Conservation (phyloP, 2,113 vertebrate genomes). For the Amia ocellicauda region DNA sequence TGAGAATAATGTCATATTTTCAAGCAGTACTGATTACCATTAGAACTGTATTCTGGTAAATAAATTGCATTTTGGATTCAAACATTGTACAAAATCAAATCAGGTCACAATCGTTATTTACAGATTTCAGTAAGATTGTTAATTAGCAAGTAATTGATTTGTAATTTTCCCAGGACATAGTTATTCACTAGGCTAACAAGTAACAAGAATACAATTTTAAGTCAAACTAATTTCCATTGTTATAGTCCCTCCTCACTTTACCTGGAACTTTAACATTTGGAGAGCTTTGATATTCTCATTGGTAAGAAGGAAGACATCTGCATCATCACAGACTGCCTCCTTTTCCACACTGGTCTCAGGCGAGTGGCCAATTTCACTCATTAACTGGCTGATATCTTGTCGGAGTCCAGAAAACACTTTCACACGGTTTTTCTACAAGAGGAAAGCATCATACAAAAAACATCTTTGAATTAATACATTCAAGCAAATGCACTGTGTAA, state of each 20-base stretch:
- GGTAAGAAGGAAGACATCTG: conserved; percentile 53
- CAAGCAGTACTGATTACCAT: no score
- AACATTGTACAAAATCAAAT: no score
- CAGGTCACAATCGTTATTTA: no score
- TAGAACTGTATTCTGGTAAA: no score
- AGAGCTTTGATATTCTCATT: conserved; percentile 57
- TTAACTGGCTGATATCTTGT: conserved; percentile 40
- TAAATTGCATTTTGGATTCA: no score
- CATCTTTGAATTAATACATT: neutral
- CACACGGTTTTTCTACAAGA: conserved; percentile 42
- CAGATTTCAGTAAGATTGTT: no score
- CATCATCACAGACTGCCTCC: conserved; percentile 46
- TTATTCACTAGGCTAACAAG: no score
- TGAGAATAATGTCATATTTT: no score
- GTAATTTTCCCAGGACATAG: neutral
- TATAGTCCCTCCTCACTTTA: neutral
- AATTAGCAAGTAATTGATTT: no score
- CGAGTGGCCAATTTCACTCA: conserved; percentile 51
- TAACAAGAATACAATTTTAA: no score
- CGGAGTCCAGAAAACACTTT: conserved; percentile 48
- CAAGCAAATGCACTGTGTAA: neutral
- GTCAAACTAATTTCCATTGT: no score
- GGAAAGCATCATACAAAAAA: neutral
- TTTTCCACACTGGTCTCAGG: conserved; percentile 55
- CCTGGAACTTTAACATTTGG: conserved; percentile 48